phyloP scores from a whole-genome alignment of 1,140 invertebrate genomes.

The Rhyacophila brunnea region DNA sequence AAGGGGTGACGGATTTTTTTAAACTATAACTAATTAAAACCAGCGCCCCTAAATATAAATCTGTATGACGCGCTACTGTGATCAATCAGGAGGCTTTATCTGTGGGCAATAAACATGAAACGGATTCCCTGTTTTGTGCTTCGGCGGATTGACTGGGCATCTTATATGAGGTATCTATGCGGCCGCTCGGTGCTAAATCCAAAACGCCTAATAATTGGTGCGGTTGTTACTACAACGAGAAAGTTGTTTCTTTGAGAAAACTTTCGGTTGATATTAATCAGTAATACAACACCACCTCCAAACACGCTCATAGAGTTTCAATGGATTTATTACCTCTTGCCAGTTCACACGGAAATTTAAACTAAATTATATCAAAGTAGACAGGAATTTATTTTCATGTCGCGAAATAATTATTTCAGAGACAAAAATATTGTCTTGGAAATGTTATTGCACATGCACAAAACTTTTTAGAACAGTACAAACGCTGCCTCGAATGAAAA shows the following conservation, averaged over 20 bases:
- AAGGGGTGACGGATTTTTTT: too few species aligned
- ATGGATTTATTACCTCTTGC: slow-evolving; percentile 7
- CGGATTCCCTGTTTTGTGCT: slow-evolving; percentile 28
- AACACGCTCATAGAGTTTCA: slow-evolving; percentile 3
- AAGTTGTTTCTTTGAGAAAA: slow-evolving; percentile 24
- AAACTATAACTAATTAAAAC: too few species aligned
- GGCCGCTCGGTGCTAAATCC: slow-evolving; percentile 11
- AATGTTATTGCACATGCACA: too few species aligned
- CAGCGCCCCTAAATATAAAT: too few species aligned
- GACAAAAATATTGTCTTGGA: too few species aligned
- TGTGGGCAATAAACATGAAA: slow-evolving; percentile 27
- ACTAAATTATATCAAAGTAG: too few species aligned
- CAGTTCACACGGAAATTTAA: slow-evolving; percentile 4
- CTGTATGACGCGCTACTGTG: not conserved
- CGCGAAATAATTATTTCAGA: too few species aligned
- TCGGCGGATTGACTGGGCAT: slow-evolving; percentile 7
- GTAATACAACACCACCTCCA: slow-evolving; percentile 12
- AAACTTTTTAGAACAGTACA: too few species aligned
- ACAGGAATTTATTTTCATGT: too few species aligned
- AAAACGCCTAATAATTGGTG: slow-evolving; percentile 21
- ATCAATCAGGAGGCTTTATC: slow-evolving; percentile 10
- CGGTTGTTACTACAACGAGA: slow-evolving; percentile 10
- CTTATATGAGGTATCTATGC: slow-evolving; percentile 19
- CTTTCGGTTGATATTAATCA: slow-evolving; percentile 4
- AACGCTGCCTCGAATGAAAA: too few species aligned